Conservation (phyloP, 2,888 invertebrate genomes). For the Coenonympha glycerion region DNA sequence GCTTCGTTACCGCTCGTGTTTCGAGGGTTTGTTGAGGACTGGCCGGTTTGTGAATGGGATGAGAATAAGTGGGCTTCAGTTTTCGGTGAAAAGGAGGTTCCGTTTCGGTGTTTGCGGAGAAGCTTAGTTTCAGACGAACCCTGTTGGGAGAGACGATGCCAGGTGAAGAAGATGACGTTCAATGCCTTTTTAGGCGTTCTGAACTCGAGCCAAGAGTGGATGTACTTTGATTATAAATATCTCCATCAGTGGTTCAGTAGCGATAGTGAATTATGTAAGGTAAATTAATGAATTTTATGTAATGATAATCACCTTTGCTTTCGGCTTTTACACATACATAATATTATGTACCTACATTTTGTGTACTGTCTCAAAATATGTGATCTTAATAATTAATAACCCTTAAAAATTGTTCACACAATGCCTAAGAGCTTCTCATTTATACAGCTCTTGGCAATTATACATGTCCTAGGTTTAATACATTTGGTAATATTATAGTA, state of each 20-base stretch:
- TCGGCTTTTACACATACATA: too few species aligned
- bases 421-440: too few species aligned
- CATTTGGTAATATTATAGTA: too few species aligned
- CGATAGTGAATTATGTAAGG: constrained; percentile 76
- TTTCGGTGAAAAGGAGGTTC: constrained; percentile 73
- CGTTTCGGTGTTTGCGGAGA: constrained; percentile 72
- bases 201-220: constrained; percentile 75
- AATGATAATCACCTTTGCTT: too few species aligned
- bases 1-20: constrained; percentile 71
- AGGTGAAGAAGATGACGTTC: constrained; percentile 76
- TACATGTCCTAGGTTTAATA: too few species aligned
- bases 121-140: constrained; percentile 72
- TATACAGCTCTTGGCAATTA: too few species aligned
- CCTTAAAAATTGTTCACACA: too few species aligned
- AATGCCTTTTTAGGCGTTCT: constrained; percentile 75
- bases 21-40: constrained; percentile 68
- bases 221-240: constrained; percentile 91
- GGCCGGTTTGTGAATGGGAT: constrained; percentile 77
- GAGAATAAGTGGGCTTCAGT: constrained; percentile 76
- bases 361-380: too few species aligned
- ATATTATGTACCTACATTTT: too few species aligned
- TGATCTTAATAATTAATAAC: too few species aligned
- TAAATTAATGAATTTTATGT: constrained; percentile 36
- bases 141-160: constrained; percentile 87
- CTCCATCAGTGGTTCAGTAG: constrained; percentile 80